These are phyloP conservation scores for Eleginops maclovinus DNA, from an alignment of 2,113 vertebrate species.

Conservation along the genomic window DNA sequence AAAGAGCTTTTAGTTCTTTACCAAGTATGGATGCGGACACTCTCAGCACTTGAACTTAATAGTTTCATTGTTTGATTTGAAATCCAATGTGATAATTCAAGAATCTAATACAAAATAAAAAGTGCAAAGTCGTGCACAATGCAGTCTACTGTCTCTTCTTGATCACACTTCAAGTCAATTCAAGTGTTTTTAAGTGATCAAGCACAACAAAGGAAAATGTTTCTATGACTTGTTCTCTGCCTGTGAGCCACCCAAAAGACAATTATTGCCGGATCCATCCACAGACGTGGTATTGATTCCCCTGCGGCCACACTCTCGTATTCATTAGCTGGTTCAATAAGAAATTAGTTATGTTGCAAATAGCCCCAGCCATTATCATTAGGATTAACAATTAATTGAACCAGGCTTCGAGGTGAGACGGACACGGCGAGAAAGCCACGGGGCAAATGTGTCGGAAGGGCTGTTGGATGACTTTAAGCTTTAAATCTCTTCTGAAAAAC, in stretches of 20 bases:
- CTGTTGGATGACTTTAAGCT: constrained; percentile 51
- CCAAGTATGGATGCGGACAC: neutral
- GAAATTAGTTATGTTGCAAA: constrained; percentile 66
- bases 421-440: constrained; percentile 25
- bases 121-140: neutral
- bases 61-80: constrained; percentile 3
- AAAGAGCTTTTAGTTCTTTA: neutral
- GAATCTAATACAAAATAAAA: neutral
- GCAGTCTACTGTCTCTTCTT: neutral
- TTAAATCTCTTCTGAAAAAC: constrained; percentile 30
- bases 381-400: constrained; percentile 66
- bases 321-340: constrained; percentile 73
- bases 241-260: constrained; percentile 42
- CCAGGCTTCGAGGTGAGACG: constrained; percentile 51
- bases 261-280: constrained; percentile 60
- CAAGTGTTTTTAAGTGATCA: constrained; percentile 9
- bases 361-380: constrained; percentile 65
- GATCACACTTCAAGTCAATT: neutral
- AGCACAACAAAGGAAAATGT: neutral
- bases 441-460: constrained; percentile 20
- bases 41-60: neutral
- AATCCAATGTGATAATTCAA: neutral
- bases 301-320: constrained; percentile 54
- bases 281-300: constrained; percentile 69
- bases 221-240: constrained; percentile 2